phyloP scores from a whole-genome alignment of 2,888 invertebrate genomes.

The Strigamia maritima region DNA sequence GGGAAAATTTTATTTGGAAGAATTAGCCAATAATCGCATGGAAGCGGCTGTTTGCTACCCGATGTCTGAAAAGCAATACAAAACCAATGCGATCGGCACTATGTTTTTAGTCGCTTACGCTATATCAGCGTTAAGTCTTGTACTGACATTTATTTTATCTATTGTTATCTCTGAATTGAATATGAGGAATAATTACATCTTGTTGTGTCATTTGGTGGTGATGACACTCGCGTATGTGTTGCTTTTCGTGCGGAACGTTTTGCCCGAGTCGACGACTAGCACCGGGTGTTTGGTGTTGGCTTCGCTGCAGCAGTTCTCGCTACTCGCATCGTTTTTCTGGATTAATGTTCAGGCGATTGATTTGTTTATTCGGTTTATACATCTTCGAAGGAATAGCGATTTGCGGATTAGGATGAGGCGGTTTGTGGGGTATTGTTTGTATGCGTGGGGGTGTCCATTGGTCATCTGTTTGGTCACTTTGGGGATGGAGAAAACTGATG shows the following conservation, averaged over 20 bases:
- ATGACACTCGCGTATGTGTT: background rate
- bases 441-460: background rate
- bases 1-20: background rate
- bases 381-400: background rate
- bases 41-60: background rate
- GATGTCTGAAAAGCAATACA: background rate
- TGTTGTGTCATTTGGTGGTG: background rate
- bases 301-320: background rate
- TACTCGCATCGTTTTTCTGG: background rate
- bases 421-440: background rate
- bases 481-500: background rate
- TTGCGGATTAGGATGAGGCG: background rate
- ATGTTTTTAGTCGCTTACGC: background rate
- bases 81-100: background rate
- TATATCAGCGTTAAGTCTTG: background rate
- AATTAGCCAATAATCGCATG: background rate
- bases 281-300: background rate
- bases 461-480: background rate
- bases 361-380: background rate
- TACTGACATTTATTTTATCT: background rate
- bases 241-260: background rate
- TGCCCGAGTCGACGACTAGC: background rate
- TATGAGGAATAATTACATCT: background rate
- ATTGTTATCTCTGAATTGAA: background rate
- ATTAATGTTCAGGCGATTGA: constrained; percentile 7